Evolutionary conservation across 2,888 invertebrate genomes (phyloP).

Genomic region (Mystacides longicornis): DNA sequence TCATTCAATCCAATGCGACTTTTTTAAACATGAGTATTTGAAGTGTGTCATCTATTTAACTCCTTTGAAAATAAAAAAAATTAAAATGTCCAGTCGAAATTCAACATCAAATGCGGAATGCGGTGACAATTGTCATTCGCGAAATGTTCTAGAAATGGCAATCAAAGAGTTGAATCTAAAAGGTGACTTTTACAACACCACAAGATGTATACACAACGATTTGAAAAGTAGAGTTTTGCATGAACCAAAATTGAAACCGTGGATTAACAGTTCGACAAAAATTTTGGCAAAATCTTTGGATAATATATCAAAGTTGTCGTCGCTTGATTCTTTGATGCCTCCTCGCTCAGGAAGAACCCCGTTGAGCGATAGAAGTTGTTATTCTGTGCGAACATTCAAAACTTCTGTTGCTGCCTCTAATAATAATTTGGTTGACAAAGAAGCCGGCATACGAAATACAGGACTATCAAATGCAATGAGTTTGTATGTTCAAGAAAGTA

Average conservation of each 20-base stretch:
- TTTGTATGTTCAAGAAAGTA: neutral
- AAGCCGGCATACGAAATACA: neutral
- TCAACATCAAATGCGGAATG: neutral
- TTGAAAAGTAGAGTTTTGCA: neutral
- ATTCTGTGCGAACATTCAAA: neutral
- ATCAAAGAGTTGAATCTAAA: neutral
- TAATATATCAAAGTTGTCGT: neutral
- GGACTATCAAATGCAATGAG: neutral
- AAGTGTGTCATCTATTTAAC: too few species aligned
- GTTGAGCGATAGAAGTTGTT: neutral
- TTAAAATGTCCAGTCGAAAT: neutral
- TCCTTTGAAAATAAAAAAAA: too few species aligned
- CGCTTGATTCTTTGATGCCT: neutral
- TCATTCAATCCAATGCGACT: too few species aligned
- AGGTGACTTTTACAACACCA: neutral
- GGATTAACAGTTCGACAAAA: neutral
- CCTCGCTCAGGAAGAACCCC: neutral
- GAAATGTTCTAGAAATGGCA: neutral
- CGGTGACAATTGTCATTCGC: neutral
- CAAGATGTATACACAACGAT: neutral
- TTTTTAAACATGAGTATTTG: too few species aligned
- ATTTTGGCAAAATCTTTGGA: neutral
- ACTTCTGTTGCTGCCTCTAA: neutral
- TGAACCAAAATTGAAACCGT: too few species aligned
- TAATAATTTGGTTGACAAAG: neutral